Evolutionary conservation across 2,888 invertebrate genomes (phyloP), one percentile per base, ranked within the genome.

Genomic region (Ophraella communa): DNA sequence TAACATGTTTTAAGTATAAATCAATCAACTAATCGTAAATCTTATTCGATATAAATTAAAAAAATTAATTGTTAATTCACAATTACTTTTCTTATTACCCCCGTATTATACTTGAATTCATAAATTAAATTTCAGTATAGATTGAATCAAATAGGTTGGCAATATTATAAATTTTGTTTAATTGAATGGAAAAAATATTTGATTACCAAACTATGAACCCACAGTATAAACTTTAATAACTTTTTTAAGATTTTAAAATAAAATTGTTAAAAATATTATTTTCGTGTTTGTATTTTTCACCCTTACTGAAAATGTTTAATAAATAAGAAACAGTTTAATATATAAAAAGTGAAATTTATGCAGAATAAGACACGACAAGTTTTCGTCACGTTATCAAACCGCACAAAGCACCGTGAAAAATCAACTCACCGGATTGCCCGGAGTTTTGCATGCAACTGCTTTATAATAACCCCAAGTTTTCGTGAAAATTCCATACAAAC

Each of bases 1-100:
- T 35, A 71, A 62, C 71, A 71, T 71, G 20, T 52, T 65, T 39
- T 14, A 1, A 4, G 39, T 39, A 17, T 17, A 39, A 39, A 39
- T 14, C 17, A 39, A 17, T 5, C 7, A 17, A 14, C 8, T 39
- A 7, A 7, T 1, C 35, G 35, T 35, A 7, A 39, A 39, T 14
- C 39, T 39, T 17, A 39, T 39, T 39, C 39, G 17, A 7, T 39
- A 39, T 1, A 17, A 39, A 3, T n/a, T 27, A 11, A 8, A 30
- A 10, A 11, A 30, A 30, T 30, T 10, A 30, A 30, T 11, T 30
- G 11, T 10, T 30, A n/a, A n/a, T n/a, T n/a, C n/a, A n/a, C n/a
- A n/a, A n/a, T n/a, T n/a, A n/a, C n/a, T n/a, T n/a, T n/a, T n/a
- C n/a, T n/a, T n/a, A n/a, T n/a, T n/a, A n/a, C n/a, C n/a, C n/a